Evolutionary conservation across 2,888 invertebrate species (phyloP), one percentile per base, ranked within the genome.

Genomic region (Punctoribates punctum): DNA sequence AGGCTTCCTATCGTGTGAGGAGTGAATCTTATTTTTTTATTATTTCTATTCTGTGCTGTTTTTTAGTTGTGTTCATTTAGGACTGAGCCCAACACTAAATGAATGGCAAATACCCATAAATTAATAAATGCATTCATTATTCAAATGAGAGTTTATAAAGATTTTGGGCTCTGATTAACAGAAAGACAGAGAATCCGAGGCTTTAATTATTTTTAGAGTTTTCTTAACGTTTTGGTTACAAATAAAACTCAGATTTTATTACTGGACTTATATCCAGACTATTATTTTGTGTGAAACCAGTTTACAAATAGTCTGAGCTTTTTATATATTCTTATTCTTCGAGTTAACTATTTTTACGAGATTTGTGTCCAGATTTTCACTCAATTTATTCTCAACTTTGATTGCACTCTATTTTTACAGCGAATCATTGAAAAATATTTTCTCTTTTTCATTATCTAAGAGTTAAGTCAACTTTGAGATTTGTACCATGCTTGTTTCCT

Each of bases 71-170:
- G 27, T 62, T 29, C 29, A 62, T 23, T 62, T 62, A 20, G 17
- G 20, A n/a, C 51, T 51, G 0, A 20, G 20, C 20, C 25, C 20
- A 65, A 65, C 13, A 65, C 27, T 65, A 34, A 65, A 65, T 38
- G 34, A 29, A 65, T 65, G 5, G 57, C 57, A 65, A 65, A 38
- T 65, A 65, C 29, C 20, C 38, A 38, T 65, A 65, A 65, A 65
- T 65, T 65, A 65, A 65, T 65, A 34, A 65, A 65, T 65, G 65
- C 60, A 25, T 27, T 29, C 29, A 60, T 60, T 65, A 65, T 65
- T 65, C 38, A 65, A 57, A 65, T 65, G n/a, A 65, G 34, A 65
- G 65, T 57, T 57, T 57, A 57, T 65, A 65, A 65, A 65, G 65
- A 65, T 65, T 65, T 57, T 51, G n/a, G 4, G 13, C 25, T 57